These are phyloP conservation scores for Neodon shergylaensis DNA, from an alignment of 2,113 vertebrate species.

Conservation along the genomic window DNA sequence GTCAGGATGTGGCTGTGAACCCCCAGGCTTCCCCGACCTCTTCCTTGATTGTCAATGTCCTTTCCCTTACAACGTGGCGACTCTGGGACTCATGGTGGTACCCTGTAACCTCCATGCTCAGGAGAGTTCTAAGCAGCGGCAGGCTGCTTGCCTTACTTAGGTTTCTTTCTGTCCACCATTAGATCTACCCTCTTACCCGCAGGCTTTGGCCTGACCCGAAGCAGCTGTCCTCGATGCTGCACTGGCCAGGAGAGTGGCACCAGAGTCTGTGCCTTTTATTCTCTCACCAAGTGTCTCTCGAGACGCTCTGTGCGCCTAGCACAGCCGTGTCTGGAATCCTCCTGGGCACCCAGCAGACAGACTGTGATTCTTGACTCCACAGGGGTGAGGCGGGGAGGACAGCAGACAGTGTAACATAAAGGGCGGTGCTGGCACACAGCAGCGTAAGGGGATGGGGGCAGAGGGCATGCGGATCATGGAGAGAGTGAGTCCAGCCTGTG, in stretches of 20 bases:
- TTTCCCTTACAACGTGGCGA: not conserved
- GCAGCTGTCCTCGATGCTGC: accelerated
- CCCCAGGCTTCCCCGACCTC: not conserved
- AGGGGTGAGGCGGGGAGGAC: not conserved
- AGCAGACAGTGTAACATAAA: not conserved
- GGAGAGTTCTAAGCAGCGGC: too few relatives aligned
- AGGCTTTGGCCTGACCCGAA: too few relatives aligned
- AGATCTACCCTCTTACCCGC: not conserved
- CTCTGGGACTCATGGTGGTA: not conserved
- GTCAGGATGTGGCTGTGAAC: not conserved
- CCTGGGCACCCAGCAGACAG: not conserved
- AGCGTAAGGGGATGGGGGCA: not conserved
- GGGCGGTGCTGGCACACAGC: not conserved
- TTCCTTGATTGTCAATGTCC: accelerated
- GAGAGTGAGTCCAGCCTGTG: not conserved
- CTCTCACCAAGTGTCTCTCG: not conserved
- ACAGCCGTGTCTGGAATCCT: not conserved
- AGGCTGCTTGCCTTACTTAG: not conserved
- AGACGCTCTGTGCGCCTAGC: too few relatives aligned
- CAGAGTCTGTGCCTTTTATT: not conserved
- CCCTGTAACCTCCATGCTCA: not conserved
- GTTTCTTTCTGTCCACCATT: not conserved
- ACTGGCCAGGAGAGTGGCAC: not conserved
- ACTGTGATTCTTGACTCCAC: not conserved
- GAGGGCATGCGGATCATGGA: not conserved